Base-by-base conservation (phyloP, 2,797 vertebrate genomes). In the Pseudotriccus pelzelni region DNA sequence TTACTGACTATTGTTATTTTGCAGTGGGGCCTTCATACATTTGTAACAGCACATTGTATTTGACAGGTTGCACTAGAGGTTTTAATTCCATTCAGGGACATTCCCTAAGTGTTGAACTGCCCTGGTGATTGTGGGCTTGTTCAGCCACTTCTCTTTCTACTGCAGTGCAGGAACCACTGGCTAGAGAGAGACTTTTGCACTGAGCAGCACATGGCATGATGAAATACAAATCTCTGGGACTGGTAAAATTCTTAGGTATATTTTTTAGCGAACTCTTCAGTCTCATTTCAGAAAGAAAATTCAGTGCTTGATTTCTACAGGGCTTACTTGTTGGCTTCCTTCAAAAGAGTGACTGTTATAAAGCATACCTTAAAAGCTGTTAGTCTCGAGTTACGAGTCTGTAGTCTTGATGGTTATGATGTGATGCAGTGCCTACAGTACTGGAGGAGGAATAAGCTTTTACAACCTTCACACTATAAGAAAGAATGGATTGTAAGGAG, bases 391-490 rank as follows among this genome's bases (percentile, higher is more conserved):
- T 91, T 88, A 76, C 0, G 1, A 49, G 49, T 84, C 76, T 39
- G 14, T 84, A 56, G 59, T 56, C 32, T 59, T 87, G 69, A 24
- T 66, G 34, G 41, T 75, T 90, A 37, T 67, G 56, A 50, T 46
- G 56, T 62, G 62, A 67, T 72, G 30, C 34, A 73, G 53, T 20
- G 18, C 36, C 34, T 49, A 4, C n/a, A 76, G 64, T 76, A 60
- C 5, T 58, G 15, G 60, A 84, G 47, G 74, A 70, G 20, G n/a
- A 93, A 34, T 73, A 86, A 56, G 59, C 27, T 73, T 91, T 93
- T 84, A 34, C 73, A 56, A 24, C 23, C 36, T 92, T 78, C 44
- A 75, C 81, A 23, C 41, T 73, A 4, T 43, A 79, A 60, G 92
- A 59, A 88, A 82, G 64, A 69, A 75, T 68, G 78, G 47, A 66